A percentile compares a stretch with the other conserved stretches of the same genome.
Evolutionary conservation across 2,113 vertebrate species (phyloP).

Genomic region (Rhinichthys klamathensis): DNA sequence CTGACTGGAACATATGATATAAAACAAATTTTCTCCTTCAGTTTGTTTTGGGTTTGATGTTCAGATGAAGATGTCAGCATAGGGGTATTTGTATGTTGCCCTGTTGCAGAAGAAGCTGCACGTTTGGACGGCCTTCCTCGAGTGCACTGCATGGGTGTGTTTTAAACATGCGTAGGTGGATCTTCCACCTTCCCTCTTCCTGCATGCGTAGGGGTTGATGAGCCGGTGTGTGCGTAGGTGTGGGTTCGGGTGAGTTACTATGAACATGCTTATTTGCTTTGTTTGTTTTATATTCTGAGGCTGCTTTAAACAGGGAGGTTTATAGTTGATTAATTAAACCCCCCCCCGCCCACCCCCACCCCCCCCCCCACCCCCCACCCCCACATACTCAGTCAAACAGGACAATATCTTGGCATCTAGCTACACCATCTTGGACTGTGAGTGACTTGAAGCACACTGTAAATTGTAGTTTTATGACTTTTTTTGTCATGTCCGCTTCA

Average conservation of each 20-base stretch:
- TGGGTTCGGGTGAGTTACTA: conserved; percentile 13
- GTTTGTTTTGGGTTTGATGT: neutral
- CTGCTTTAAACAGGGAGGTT: conserved; percentile 43
- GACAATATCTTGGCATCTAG: neutral
- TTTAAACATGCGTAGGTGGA: conserved; percentile 32
- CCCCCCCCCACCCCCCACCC: too few species aligned
- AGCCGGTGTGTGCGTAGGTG: conserved; percentile 27
- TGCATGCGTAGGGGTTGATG: conserved; percentile 44
- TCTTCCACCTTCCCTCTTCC: conserved; percentile 3
- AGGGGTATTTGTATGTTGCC: neutral
- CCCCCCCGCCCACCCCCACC: too few species aligned
- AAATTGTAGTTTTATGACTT: neutral
- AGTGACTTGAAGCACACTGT: neutral
- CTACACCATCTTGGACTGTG: neutral
- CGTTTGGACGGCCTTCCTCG: neutral
- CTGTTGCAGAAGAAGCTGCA: neutral
- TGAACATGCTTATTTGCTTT: neutral
- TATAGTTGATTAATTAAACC: neutral
- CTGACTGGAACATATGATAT: neutral
- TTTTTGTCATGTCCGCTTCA: neutral
- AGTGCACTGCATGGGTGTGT: conserved; percentile 5
- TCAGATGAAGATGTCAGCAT: conserved; percentile 23
- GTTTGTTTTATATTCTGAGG: conserved; percentile 38
- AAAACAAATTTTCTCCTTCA: neutral
- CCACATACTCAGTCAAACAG: neutral